A percentile compares a stretch with the other conserved stretches of the same genome.
Conservation (phyloP, 2,888 invertebrate species). For the Eristalis tenax region DNA sequence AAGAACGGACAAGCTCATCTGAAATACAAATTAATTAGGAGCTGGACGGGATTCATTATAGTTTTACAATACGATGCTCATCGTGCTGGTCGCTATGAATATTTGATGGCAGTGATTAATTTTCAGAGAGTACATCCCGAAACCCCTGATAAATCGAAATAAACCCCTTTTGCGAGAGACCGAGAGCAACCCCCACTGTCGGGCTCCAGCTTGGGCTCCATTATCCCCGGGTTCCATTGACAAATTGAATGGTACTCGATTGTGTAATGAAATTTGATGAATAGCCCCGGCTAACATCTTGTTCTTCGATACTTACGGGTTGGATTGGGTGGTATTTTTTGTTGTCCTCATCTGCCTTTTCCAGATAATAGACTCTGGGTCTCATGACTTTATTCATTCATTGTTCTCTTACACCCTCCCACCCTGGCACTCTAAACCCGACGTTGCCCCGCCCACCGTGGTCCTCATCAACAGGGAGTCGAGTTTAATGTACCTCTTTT, state of each 20-base stretch:
- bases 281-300: slow-evolving; percentile 13
- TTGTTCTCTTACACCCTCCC: neutral
- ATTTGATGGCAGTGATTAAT: slow-evolving; percentile 55
- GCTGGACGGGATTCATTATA: neutral
- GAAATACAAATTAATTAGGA: slow-evolving; percentile 35
- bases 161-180: slow-evolving; percentile 7
- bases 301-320: neutral
- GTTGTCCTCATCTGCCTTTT: neutral
- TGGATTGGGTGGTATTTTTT: neutral
- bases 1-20: slow-evolving; percentile 23
- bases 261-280: slow-evolving; percentile 45
- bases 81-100: slow-evolving; percentile 33
- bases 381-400: neutral
- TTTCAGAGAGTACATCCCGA: slow-evolving; percentile 27
- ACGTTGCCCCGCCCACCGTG: neutral
- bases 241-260: slow-evolving; percentile 52
- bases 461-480: neutral
- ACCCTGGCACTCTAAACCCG: neutral
- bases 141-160: slow-evolving; percentile 36
- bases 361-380: slow-evolving; percentile 10
- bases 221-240: slow-evolving; percentile 30
- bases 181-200: neutral
- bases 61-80: slow-evolving; percentile 1
- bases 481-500: slow-evolving; percentile 21
- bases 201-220: neutral